Conservation (phyloP, 2,113 vertebrate genomes). For the Indicator indicator region DNA sequence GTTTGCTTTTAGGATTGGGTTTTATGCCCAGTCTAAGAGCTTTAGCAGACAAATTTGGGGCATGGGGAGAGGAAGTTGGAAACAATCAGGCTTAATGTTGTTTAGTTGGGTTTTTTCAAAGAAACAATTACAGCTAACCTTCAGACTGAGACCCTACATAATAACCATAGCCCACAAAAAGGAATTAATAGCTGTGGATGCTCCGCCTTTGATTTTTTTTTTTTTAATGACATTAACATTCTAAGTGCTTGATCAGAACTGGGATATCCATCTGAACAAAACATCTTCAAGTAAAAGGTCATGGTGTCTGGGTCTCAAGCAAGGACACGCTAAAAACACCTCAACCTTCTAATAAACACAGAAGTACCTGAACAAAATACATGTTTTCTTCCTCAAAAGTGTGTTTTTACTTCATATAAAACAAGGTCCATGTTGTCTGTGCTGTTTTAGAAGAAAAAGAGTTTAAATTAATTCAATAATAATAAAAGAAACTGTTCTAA, state of each 20-base stretch:
- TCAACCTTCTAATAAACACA: background rate
- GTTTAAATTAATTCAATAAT: background rate
- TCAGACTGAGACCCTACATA: background rate
- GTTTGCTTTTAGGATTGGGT: background rate
- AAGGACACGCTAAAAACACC: background rate
- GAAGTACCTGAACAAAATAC: background rate
- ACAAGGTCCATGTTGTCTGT: background rate
- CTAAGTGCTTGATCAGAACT: background rate
- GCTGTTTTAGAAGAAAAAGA: background rate
- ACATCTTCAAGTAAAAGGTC: background rate
- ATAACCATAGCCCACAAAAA: background rate
- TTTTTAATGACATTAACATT: background rate
- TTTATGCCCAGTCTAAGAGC: background rate
- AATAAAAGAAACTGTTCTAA: background rate
- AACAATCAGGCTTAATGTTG: background rate
- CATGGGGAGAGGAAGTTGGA: background rate
- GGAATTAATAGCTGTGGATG: background rate
- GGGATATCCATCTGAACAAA: background rate
- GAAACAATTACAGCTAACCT: background rate
- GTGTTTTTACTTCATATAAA: background rate
- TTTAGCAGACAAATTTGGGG: background rate
- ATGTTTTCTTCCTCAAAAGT: background rate
- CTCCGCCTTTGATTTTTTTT: background rate
- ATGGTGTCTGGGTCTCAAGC: accelerated
- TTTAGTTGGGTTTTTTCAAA: background rate